These are phyloP conservation scores for Malachius bipustulatus DNA, from an alignment of 2,888 invertebrate species.

Conservation along the genomic window DNA sequence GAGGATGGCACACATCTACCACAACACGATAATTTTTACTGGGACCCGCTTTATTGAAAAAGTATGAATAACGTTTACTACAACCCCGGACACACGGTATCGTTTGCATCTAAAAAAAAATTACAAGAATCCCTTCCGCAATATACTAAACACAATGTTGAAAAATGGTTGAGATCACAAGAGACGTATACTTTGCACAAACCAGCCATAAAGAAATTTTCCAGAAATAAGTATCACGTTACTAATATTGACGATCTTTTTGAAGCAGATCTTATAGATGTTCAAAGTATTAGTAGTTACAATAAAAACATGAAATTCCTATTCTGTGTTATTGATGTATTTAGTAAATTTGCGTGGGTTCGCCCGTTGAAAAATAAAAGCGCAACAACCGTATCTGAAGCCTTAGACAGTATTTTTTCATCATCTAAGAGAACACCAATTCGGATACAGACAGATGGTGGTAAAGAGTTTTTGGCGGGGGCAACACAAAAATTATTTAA, in stretches of 20 bases:
- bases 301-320: slow-evolving; percentile 14
- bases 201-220: slow-evolving; percentile 6
- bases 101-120: neutral
- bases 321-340: slow-evolving; percentile 28
- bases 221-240: no score
- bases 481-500: slow-evolving; percentile 11
- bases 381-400: slow-evolving; percentile 19
- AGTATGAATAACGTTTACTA: no score
- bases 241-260: slow-evolving; percentile 5
- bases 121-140: neutral
- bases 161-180: slow-evolving; percentile 12
- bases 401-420: slow-evolving; percentile 13
- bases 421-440: slow-evolving; percentile 7
- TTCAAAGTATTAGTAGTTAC: slow-evolving; percentile 2
- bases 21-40: no score
- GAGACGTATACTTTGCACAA: slow-evolving; percentile 13
- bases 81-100: neutral
- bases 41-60: no score
- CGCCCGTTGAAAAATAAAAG: slow-evolving; percentile 23
- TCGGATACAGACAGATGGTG: slow-evolving; percentile 11
- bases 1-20: no score
- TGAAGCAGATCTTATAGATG: slow-evolving; percentile 3
- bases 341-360: slow-evolving; percentile 28
- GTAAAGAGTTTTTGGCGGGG: slow-evolving; percentile 11
- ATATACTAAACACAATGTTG: neutral